Base-by-base conservation (phyloP, 2,113 vertebrate genomes). In the Hyla sarda region DNA sequence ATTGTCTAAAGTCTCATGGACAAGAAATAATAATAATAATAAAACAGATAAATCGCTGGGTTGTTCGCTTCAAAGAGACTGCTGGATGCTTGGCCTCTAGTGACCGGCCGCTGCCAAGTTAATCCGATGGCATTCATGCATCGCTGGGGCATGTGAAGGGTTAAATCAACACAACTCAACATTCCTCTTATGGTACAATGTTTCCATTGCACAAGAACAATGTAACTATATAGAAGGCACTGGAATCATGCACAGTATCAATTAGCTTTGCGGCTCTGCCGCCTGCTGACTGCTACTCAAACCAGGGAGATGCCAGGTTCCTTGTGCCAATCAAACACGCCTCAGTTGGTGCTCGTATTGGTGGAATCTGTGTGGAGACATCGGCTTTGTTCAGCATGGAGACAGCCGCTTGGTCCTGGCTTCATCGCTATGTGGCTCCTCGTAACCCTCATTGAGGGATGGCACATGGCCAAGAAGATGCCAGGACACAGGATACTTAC, bases 201-300 rank as follows among this genome's bases (percentile, higher is more conserved):
- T 54, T 54, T 84, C 83, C 72, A 84, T 34, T 45, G 60, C 54
- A 32, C 34, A 23, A 48, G 54, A 76, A 84, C 83, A 84, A 84
- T 76, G 56, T 21, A 34, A 62, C 73, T 16, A 73, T 37, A 81
- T 56, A 73, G 82, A 73, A 52, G 52, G 54, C 54, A 76, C 75
- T 73, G 56, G 72, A 76, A 65, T 28, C 72, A 17, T 60, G 83
- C 72, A 50, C 65, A 56, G 37, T 58, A 32, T 76, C 56, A 84
- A 84, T 84, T 84, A 84, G 83, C 83, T 65, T 21, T 75, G 72
- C 37, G 19, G 71, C 52, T n/a, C 52, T 58, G 56, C 72, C 83
- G 65, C 83, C 83, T 84, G 69, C 82, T 37, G 67, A 45, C 69
- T 83, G 72, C 72, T 72, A 84, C 54, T 76, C 83, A 62, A 48